Evolutionary conservation across 2,113 vertebrate species (phyloP).

Genomic region (Solea solea): DNA sequence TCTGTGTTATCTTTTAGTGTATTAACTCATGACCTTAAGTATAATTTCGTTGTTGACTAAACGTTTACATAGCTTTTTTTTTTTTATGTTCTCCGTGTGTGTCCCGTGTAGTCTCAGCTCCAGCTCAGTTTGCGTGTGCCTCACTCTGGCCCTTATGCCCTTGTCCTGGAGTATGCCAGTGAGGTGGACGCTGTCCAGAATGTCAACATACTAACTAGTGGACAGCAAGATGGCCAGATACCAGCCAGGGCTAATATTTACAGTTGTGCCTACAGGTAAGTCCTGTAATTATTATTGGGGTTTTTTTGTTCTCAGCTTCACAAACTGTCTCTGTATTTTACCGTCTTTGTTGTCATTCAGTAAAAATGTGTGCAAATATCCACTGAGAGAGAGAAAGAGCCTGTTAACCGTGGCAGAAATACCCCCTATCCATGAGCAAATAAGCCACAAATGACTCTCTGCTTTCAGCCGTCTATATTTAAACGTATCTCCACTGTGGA

Average conservation of each 20-base stretch:
- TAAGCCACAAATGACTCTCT: too few species aligned
- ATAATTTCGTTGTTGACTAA: too few species aligned
- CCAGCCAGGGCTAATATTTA: slow-evolving; percentile 86
- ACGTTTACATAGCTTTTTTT: neutral
- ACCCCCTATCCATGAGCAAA: too few species aligned
- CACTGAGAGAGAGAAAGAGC: too few species aligned
- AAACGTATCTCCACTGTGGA: too few species aligned
- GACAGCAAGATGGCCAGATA: slow-evolving; percentile 61
- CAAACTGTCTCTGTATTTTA: neutral
- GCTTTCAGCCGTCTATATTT: too few species aligned
- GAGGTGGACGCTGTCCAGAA: slow-evolving; percentile 77
- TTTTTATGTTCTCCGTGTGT: neutral
- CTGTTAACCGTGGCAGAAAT: too few species aligned
- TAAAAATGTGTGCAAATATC: too few species aligned
- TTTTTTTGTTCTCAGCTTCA: neutral
- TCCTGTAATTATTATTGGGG: neutral
- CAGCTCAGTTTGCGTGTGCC: slow-evolving; percentile 83
- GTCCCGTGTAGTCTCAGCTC: slow-evolving; percentile 80
- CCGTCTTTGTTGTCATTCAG: neutral
- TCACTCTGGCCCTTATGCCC: slow-evolving; percentile 79
- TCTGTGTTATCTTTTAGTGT: neutral
- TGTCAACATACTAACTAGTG: slow-evolving; percentile 74
- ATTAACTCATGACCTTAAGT: neutral
- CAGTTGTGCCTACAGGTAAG: slow-evolving; percentile 90
- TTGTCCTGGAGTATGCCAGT: slow-evolving; percentile 89